Percentiles rank a stretch among this genome's conserved stretches.
phyloP scores from a whole-genome alignment of 1,140 invertebrate genomes.

The Drosophila lacteicornis region DNA sequence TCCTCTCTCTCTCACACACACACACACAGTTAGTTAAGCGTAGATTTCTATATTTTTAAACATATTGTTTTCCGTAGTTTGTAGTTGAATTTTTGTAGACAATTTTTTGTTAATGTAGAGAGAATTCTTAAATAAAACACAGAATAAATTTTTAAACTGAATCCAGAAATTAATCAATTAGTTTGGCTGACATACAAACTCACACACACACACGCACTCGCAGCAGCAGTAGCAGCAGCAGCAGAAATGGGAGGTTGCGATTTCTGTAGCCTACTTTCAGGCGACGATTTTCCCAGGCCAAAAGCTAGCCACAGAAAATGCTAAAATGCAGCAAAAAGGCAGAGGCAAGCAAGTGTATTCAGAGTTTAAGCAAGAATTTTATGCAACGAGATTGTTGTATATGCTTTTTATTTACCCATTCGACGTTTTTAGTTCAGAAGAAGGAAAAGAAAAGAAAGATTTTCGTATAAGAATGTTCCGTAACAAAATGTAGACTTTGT shows the following conservation, averaged over 20 bases:
- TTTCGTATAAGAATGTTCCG: slow-evolving; percentile 81
- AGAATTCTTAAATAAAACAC: slow-evolving; percentile 48
- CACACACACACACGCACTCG: slow-evolving; percentile 7
- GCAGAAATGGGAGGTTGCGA: background rate
- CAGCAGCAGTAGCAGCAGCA: background rate
- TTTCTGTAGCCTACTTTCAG: slow-evolving; percentile 52
- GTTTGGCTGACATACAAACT: slow-evolving; percentile 22
- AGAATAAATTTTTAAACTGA: slow-evolving; percentile 7
- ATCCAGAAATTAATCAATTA: slow-evolving; percentile 18
- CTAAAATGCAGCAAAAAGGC: slow-evolving; percentile 10
- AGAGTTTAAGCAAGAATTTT: slow-evolving; percentile 41
- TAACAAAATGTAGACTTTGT: slow-evolving; percentile 80
- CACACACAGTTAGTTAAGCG: slow-evolving; percentile 36
- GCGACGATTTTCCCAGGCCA: slow-evolving; percentile 44
- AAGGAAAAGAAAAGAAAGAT: slow-evolving; percentile 30
- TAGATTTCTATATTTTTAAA: slow-evolving; percentile 52
- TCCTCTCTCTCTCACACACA: slow-evolving; percentile 5
- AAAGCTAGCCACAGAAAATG: slow-evolving; percentile 42
- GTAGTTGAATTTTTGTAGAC: slow-evolving; percentile 51
- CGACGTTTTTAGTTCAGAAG: slow-evolving; percentile 23
- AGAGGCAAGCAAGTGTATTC: slow-evolving; percentile 11
- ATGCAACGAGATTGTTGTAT: slow-evolving; percentile 65
- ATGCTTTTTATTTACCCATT: slow-evolving; percentile 28
- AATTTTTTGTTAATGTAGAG: slow-evolving; percentile 54
- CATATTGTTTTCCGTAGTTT: slow-evolving; percentile 56